A percentile compares a stretch with the other conserved stretches of the same genome.
Evolutionary conservation across 2,113 vertebrate species (phyloP).

Genomic region (Holacanthus passer): DNA sequence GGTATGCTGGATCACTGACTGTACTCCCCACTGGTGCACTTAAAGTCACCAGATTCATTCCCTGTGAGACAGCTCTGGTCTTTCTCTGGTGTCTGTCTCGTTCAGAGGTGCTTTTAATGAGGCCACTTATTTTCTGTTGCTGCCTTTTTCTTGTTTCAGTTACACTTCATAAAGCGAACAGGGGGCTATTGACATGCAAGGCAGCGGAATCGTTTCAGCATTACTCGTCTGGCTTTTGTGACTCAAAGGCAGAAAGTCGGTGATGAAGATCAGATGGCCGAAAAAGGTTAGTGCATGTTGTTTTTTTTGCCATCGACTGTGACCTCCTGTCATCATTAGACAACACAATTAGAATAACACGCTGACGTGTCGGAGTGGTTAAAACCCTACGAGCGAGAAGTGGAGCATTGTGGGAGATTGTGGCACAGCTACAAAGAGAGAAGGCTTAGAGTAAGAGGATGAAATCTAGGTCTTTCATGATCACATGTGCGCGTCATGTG

Average conservation of each 20-base stretch:
- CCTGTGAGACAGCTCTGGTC: not conserved
- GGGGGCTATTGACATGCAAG: not conserved
- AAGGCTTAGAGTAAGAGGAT: constrained; percentile 27
- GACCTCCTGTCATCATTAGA: constrained; percentile 10
- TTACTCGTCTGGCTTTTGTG: not conserved
- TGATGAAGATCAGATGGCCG: not conserved
- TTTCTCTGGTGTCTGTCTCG: constrained; percentile 19
- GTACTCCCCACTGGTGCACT: constrained; percentile 29
- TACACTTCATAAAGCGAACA: not conserved
- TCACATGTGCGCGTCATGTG: not conserved
- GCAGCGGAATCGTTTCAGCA: not conserved
- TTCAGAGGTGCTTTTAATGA: constrained; percentile 3
- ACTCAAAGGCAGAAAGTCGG: constrained; percentile 10
- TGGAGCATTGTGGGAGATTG: constrained; percentile 13
- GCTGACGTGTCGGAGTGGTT: not conserved
- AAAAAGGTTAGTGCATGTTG: not conserved
- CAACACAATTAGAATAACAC: not conserved
- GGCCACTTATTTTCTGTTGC: not conserved
- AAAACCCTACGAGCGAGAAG: constrained; percentile 6
- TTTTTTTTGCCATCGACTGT: not conserved
- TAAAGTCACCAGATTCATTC: constrained; percentile 20
- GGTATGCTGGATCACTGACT: constrained; percentile 45
- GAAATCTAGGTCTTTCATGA: constrained; percentile 23
- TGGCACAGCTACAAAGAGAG: constrained; percentile 43
- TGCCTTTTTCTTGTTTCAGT: not conserved